Evolutionary conservation across 1,140 invertebrate species (phyloP), one percentile per base, ranked within the genome.

Genomic region (Mesaphorura yosii): DNA sequence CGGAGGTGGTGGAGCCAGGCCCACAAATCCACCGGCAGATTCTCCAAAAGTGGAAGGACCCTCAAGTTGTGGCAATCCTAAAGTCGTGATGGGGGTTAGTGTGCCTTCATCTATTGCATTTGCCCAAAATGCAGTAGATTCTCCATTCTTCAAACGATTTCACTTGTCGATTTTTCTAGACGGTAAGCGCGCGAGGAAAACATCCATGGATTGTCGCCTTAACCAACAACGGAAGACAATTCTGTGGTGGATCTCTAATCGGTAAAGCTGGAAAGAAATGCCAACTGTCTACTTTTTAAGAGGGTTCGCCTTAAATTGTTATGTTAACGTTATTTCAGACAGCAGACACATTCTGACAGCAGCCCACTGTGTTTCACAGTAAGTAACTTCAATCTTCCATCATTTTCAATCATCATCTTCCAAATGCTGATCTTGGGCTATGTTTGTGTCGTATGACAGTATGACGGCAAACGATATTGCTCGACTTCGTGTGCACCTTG

Each of bases 381-480:
- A 25, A 51, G 38, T 41, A n/a, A 28, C 31, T 42, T 52, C 23
- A 19, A 40, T n/a, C 28, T 38, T 39, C 31, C 6, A 19, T 10
- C 10, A 48, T 48, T n/a, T 14, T 34, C 25, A 10, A 48, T 15
- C 29, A 20, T 46, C 10, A 10, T n/a, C 31, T 10, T 34, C 10
- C 10, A n/a, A 34, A 34, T 10, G 31, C 31, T 34, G 10, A 34
- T 34, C 31, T 34, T 34, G n/a, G 10, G 31, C 31, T 34, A 34
- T 15, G 40, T 40, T 54, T 40, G 52, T 41, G 22, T 41, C 10
- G 10, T 41, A 41, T 41, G 6, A 12, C 67, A 89, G 87, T 51
- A 88, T 91, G 86, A 88, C 79, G 41, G 84, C 83, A 1, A 84
- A 81, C 78, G 86, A 90, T 67, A 86, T 90, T 0, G 81, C 84